Base-by-base conservation (phyloP, 2,113 vertebrate genomes). In the Lethenteron reissneri region DNA sequence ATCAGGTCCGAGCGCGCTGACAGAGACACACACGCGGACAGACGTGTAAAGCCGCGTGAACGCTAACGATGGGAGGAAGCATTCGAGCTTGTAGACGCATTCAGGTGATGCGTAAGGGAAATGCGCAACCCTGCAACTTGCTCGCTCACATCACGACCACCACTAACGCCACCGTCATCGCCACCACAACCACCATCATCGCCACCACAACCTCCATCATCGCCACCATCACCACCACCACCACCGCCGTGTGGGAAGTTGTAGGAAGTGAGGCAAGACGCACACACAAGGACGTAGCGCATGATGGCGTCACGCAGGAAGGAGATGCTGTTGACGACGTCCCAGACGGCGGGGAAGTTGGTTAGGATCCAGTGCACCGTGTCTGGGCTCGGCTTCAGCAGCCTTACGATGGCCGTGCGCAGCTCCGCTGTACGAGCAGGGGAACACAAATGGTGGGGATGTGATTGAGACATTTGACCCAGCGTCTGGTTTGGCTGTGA, bases 1-100 rank as follows among this genome's bases (percentile, higher is more conserved):
- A 99, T 84, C 79, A 96, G 75, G 78, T 95, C 84, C 72, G 94
- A 83, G 64, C 92, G 83, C 57, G 91, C 92, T 99, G 74, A 41
- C 41, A 41, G 41, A 41, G 41, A 6, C 41, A 41, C 41, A 41
- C 41, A 41, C 41, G 41, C 41, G 6, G 41, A 41, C 17, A 19
- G 60, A 64, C 14, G 60, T 19, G 17, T 15, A 64, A 64, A 64
- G 60, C 14, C 14, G 14, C 60, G 60, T 14, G 17, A 15, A 15
- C 17, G 60, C 17, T 64, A 64, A 15, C 60, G 14, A 15, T 64
- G 60, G 17, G 4, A 15, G 14, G 60, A 19, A 64, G 14, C 60
- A 4, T 64, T 19, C 60, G 17, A 19, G 60, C 1, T 64, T 64
- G 60, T 64, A 64, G 60, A 64, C 14, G 14, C 60, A 64, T 15